Evolutionary conservation across 2,888 invertebrate species (phyloP), one percentile per base, ranked within the genome.

Genomic region (Proisotoma minuta): DNA sequence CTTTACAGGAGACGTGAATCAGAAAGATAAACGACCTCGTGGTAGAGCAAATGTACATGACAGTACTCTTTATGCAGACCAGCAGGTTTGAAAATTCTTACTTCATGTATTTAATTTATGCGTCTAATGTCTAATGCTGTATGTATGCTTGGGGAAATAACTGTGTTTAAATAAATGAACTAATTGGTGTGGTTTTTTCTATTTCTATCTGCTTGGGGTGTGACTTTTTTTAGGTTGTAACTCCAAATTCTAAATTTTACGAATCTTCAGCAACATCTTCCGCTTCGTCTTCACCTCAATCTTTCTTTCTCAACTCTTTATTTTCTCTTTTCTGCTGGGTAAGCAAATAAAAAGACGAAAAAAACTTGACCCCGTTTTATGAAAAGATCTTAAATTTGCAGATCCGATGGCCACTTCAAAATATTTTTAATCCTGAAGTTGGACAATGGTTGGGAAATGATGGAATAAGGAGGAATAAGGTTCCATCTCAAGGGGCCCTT

Each of bases 241-340:
- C 70, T 10, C 72, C 68, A 29, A 70, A 68, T 59, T 68, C 70
- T 2, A 65, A 67, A 62, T 67, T 61, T 57, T 57, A 61, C 26
- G 70, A 62, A 49, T 53, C 56, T 50, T 54, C 58, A 59, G 57
- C 59, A 54, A 57, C 59, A 50, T 61, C 66, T 50, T 59, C 69
- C 10, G 62, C 60, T 26, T 57, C 65, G 15, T 63, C 60, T 12
- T 28, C 61, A 4, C 48, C 26, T 62, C 60, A 49, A 53, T 20
- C 47, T 57, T 22, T 59, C 54, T 43, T 57, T 51, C 62, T 59
- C 59, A 23, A 51, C 56, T 60, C 34, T 66, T 51, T 68, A 59
- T 54, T 54, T 62, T 39, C 57, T 60, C 40, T 62, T 52, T 57
- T 54, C 60, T 61, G 60, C 53, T 53, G 53, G 61, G 63, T 63